Evolutionary conservation across 2,888 invertebrate species (phyloP), one percentile per base, ranked within the genome.

Genomic region (Platerodrilus igneus): DNA sequence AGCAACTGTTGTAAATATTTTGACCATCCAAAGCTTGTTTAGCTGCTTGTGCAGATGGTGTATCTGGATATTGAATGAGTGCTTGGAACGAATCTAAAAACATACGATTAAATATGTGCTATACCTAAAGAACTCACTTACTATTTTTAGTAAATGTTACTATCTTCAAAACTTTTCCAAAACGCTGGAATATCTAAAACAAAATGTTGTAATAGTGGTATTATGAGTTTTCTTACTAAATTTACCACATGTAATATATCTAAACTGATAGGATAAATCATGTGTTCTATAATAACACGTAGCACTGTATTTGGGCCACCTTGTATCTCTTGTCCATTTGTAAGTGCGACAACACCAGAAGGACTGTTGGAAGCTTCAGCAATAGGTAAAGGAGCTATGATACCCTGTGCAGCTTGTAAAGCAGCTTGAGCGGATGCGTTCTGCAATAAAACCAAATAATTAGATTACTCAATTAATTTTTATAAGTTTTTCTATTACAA

Each of bases 81-180:
- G 97, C 97, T 85, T 99, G 92, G 81, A 93, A 93, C 73, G 90
- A 87, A 76, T 86, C 91, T 91, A 80, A 55, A 21, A 22, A 14
- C 3, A 2, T 5, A 9, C 9, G 11, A 25, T 6, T 11, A 25
- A 3, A 3, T n/a, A 6, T 22, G 6, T 7, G 14, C 9, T 26
- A 13, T 4, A 14, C 6, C 3, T 15, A 30, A 37, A 11, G 7
- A 8, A 5, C 2, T 28, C n/a, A 83, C 90, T 89, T 79, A 93
- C 96, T 95, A 73, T 99, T 99, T 78, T 99, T 99, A 63, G 93
- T 97, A 77, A 99, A 99, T 59, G 97, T 99, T 67, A 99, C 97
- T 64, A 99, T 97, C 75, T 97, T 96, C 64, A 97, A 79, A 62
- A 99, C 96, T 76, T 95, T 96, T 60, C 99, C 99, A 72, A 90